Evolutionary conservation across 2,797 vertebrate species (phyloP), one percentile per base, ranked within the genome.

Genomic region (Podargus strigoides): DNA sequence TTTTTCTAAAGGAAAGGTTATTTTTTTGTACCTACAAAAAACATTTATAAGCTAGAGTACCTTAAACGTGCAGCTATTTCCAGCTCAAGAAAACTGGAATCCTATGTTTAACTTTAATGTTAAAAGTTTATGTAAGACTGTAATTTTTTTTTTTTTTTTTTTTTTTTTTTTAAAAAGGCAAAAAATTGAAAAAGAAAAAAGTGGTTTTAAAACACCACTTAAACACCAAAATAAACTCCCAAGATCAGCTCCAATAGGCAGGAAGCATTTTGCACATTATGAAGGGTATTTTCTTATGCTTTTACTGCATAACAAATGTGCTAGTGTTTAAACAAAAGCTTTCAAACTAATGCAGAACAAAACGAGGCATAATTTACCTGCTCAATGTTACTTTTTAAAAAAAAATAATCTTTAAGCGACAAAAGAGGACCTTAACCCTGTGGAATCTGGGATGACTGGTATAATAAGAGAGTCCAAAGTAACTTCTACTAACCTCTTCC

Each of bases 401-500:
- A n/a, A n/a, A n/a, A n/a, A n/a, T n/a, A n/a, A n/a, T n/a, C n/a
- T n/a, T 63, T 1, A 19, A 27, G 12, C 24, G 74, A 85, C 18
- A 64, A 58, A 68, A 74, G 21, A 75, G 32, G 34, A 84, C 28
- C 18, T 86, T 62, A 74, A 77, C 20, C 1, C 0, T 64, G 22
- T 42, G 27, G 28, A 85, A 80, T 83, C 32, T n/a, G n/a, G 26
- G 10, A 89, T 53, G 9, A 44, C 36, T 85, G 46, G 50, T 80
- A 55, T 30, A 89, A 78, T 7, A 84, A 50, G 12, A 85, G 27
- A 91, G 21, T 72, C 49, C 47, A 68, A 89, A 92, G 56, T 34
- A 90, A 63, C 68, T 92, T 86, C 46, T 89, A 97, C 98, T 68
- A 87, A 99, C 99, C 99, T 99, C 99, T 98, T 99, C 99, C 39